Percentiles rank a stretch among this genome's conserved stretches.
phyloP scores from a whole-genome alignment of 2,888 invertebrate species.

The Prosopocoilus inquinatus region DNA sequence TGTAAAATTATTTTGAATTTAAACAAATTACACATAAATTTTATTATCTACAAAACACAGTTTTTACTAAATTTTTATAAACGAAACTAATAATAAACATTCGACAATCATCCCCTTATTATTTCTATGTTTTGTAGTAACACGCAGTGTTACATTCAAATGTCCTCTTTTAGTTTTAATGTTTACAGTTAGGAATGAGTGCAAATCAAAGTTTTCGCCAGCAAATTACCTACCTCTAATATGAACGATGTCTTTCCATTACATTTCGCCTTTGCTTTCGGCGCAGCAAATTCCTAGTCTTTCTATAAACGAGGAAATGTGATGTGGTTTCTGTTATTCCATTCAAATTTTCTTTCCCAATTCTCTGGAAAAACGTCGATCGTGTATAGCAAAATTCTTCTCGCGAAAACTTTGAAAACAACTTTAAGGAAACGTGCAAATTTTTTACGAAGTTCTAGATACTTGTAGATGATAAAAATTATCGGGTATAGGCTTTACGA shows the following conservation, averaged over 20 bases:
- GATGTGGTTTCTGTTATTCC: too few species aligned
- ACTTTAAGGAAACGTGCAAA: background rate
- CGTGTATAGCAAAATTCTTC: too few species aligned
- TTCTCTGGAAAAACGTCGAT: too few species aligned
- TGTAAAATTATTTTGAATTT: constrained; percentile 10
- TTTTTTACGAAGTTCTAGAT: background rate
- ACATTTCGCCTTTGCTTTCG: too few species aligned
- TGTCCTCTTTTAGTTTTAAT: constrained; percentile 3
- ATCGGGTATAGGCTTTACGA: constrained; percentile 32
- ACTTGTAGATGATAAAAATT: constrained; percentile 33
- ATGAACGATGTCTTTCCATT: too few species aligned
- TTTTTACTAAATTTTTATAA: background rate
- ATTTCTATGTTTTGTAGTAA: background rate
- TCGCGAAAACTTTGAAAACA: too few species aligned
- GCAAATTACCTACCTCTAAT: too few species aligned
- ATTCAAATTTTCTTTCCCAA: too few species aligned
- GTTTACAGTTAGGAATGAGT: background rate
- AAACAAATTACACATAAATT: constrained; percentile 13
- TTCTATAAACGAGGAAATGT: too few species aligned
- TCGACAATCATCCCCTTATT: background rate
- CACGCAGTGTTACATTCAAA: constrained; percentile 8
- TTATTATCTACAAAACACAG: constrained; percentile 14
- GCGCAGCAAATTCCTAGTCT: too few species aligned
- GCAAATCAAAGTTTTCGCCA: background rate
- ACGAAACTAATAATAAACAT: background rate